Evolutionary conservation across 2,113 vertebrate species (phyloP).

Genomic region (Cyanistes caeruleus): DNA sequence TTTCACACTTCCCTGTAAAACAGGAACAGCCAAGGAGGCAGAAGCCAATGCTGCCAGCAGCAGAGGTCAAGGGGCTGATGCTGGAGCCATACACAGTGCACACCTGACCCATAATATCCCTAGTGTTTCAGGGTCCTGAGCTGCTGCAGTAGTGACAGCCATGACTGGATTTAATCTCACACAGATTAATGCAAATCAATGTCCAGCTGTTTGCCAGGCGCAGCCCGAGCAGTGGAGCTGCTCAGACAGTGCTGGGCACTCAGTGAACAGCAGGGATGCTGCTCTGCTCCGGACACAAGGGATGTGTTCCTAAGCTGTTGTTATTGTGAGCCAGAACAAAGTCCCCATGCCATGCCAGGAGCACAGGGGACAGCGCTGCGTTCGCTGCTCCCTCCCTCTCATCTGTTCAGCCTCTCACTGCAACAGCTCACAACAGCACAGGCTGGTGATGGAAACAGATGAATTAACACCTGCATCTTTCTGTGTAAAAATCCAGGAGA

Average conservation of each 20-base stretch:
- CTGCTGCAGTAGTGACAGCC: not conserved
- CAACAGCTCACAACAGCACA: not conserved
- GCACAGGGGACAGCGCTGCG: not conserved
- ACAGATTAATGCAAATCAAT: not conserved
- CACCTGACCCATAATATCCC: not conserved
- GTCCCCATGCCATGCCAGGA: constrained; percentile 1
- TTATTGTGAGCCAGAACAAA: constrained; percentile 40
- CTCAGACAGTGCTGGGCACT: not conserved
- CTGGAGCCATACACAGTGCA: not conserved
- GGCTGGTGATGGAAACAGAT: not conserved
- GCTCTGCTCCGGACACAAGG: not conserved
- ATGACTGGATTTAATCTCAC: not conserved
- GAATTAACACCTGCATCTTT: not conserved
- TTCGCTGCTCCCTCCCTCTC: not conserved
- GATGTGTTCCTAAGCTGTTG: not conserved
- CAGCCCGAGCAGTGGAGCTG: not conserved
- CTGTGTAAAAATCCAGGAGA: not conserved
- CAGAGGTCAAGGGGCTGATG: not conserved
- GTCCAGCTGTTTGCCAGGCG: not conserved
- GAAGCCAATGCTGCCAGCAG: not conserved
- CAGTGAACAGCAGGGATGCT: rapidly evolving
- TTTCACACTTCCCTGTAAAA: not conserved
- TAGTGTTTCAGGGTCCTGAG: not conserved
- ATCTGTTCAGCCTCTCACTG: not conserved
- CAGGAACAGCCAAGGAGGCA: not conserved